Percentiles rank a stretch among this genome's conserved stretches.
phyloP scores from a whole-genome alignment of 2,797 vertebrate species.

The Pseudomugil tenellus region DNA sequence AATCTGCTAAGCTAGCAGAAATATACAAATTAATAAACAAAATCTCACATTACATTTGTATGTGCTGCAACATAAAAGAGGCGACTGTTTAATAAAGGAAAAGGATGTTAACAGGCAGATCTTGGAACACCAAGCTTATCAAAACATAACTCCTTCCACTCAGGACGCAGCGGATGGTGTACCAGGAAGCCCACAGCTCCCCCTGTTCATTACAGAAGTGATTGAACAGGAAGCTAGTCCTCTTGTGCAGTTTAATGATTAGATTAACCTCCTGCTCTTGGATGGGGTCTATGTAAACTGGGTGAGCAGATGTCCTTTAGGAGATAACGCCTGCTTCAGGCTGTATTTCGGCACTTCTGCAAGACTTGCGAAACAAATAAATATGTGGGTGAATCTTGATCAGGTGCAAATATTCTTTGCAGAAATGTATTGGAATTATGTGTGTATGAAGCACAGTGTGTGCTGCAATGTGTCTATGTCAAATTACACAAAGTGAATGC shows the following conservation, averaged over 20 bases:
- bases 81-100: conserved; percentile 66
- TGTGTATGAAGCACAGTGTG: conserved; percentile 49
- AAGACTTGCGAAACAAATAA: conserved; percentile 56
- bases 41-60: conserved; percentile 19
- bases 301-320: conserved; percentile 85
- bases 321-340: conserved; percentile 79
- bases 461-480: conserved; percentile 37
- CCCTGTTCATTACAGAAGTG: conserved; percentile 79
- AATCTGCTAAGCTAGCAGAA: conserved; percentile 15
- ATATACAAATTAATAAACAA: conserved; percentile 19
- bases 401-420: conserved; percentile 49
- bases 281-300: conserved; percentile 77
- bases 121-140: conserved; percentile 75
- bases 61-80: conserved; percentile 28
- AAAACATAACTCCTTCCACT: conserved; percentile 84
- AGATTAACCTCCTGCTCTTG: conserved; percentile 81
- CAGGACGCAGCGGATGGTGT: conserved; percentile 78
- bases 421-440: conserved; percentile 43
- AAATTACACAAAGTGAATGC: conserved; percentile 61
- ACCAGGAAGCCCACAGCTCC: conserved; percentile 84
- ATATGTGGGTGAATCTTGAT: conserved; percentile 70
- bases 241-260: conserved; percentile 83
- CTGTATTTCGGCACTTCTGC: conserved; percentile 70
- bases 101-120: conserved; percentile 70
- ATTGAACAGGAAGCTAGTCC: conserved; percentile 85